Evolutionary conservation across 2,113 vertebrate genomes (phyloP).

Genomic region (Dicerorhinus sumatrensis): DNA sequence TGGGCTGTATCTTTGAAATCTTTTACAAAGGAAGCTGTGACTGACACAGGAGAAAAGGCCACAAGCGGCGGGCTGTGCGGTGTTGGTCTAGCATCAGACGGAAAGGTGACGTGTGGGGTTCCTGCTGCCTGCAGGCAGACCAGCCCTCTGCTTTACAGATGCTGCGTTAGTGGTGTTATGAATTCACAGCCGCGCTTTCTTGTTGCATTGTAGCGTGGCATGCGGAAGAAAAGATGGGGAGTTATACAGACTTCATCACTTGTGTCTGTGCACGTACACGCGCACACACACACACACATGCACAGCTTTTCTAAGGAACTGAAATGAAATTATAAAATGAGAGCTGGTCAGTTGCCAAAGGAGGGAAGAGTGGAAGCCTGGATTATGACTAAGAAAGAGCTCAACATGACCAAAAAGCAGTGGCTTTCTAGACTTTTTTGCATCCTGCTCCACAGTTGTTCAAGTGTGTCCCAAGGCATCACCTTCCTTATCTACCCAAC

Average conservation of each 20-base stretch:
- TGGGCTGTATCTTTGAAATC: not conserved
- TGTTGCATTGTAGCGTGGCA: not conserved
- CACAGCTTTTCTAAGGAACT: not conserved
- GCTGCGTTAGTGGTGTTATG: not conserved
- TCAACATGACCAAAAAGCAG: accelerated
- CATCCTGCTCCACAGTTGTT: not conserved
- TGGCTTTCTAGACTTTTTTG: not conserved
- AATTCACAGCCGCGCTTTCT: not conserved
- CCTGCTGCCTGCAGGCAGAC: not conserved
- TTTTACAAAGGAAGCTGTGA: slow-evolving; percentile 31
- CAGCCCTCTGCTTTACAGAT: not conserved
- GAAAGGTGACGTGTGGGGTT: not conserved
- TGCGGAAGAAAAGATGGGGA: not conserved
- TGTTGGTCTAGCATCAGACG: not conserved
- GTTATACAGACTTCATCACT: not conserved
- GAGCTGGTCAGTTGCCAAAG: not conserved
- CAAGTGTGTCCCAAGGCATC: not conserved
- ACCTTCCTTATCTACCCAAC: not conserved
- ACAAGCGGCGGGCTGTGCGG: not conserved
- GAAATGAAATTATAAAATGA: not conserved
- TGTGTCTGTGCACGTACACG: accelerated
- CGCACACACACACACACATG: not conserved
- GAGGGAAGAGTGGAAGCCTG: not conserved
- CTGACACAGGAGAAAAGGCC: not conserved
- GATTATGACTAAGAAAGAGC: not conserved